Base-by-base conservation (phyloP, 2,888 invertebrate species). In the Drosophila nigricruria region DNA sequence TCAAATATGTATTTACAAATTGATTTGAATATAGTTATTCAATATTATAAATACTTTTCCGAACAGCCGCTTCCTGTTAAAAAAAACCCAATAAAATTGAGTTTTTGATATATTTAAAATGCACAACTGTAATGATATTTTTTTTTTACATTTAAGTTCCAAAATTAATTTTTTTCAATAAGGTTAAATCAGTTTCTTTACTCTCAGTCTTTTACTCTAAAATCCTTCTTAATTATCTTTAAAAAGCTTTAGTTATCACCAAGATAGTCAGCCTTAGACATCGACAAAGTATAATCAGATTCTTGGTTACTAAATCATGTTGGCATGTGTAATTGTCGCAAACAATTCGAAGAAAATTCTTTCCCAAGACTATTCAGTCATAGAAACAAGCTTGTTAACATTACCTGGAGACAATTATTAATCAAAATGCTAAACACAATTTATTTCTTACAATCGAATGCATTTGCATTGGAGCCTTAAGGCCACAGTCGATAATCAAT, bases 391-490 rank as follows among this genome's bases (percentile, higher is more conserved):
- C 16, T 40, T 23, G 6, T 30, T 42, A 40, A 18, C 40, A 58
- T n/a, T 32, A 58, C 50, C 62, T 58, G 65, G 49, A 34, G 23
- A 40, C 64, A 73, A 75, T 72, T 81, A 74, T 70, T 81, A 73
- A 73, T 73, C 45, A 58, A 61, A 56, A 70, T 59, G 66, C 50
- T 36, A n/a, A 56, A 49, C 40, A 58, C 78, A 88, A 84, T 88
- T 86, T 84, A 82, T 86, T 81, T 85, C 73, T 80, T 62, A 66
- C 84, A 78, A 70, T 36, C 53, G 73, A 86, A 58, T 86, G 83
- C 73, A 73, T 73, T 66, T 47, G 64, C 59, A 18, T 68, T 61
- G 63, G 30, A n/a, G 47, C 56, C 50, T 57, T 54, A 60, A 70
- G 63, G 49, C 47, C 30, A 20, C 32, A 36, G 53, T 14, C 61